Conservation (phyloP, 2,888 invertebrate species). For the Petrolisthes cinctipes region DNA sequence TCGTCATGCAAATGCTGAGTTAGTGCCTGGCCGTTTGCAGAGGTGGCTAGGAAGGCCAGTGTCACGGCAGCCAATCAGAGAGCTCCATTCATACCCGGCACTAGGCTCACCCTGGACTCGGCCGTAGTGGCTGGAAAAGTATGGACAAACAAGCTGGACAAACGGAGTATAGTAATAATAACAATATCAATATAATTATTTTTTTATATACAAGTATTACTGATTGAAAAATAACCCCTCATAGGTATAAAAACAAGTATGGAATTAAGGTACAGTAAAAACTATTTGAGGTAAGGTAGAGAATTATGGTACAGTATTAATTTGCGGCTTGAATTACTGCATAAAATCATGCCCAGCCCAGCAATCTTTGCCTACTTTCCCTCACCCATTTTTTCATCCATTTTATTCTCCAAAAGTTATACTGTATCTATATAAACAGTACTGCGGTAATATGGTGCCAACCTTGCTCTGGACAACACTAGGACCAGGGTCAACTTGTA, state of each 20-base stretch:
- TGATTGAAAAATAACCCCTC: too few species aligned
- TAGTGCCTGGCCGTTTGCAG: too few species aligned
- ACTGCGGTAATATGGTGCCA: not conserved
- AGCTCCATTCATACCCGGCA: too few species aligned
- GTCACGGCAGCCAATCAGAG: too few species aligned
- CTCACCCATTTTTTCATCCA: not conserved
- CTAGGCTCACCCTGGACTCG: too few species aligned
- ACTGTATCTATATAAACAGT: not conserved
- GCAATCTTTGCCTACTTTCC: not conserved
- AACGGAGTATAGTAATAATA: not conserved
- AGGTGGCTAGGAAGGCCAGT: too few species aligned
- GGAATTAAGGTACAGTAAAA: not conserved
- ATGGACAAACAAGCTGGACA: too few species aligned
- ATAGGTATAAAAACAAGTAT: not conserved
- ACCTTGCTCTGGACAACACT: constrained; percentile 63
- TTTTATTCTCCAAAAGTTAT: not conserved
- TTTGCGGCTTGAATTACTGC: too few species aligned
- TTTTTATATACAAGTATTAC: not conserved
- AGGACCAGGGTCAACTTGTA: constrained; percentile 55
- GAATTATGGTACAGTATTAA: not conserved
- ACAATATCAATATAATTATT: not conserved
- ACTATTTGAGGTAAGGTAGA: not conserved
- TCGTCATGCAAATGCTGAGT: too few species aligned
- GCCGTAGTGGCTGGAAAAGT: too few species aligned
- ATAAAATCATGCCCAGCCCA: not conserved